These are phyloP conservation scores for Zaprionus tsacasi DNA, from an alignment of 1,140 invertebrate species.

Conservation along the genomic window DNA sequence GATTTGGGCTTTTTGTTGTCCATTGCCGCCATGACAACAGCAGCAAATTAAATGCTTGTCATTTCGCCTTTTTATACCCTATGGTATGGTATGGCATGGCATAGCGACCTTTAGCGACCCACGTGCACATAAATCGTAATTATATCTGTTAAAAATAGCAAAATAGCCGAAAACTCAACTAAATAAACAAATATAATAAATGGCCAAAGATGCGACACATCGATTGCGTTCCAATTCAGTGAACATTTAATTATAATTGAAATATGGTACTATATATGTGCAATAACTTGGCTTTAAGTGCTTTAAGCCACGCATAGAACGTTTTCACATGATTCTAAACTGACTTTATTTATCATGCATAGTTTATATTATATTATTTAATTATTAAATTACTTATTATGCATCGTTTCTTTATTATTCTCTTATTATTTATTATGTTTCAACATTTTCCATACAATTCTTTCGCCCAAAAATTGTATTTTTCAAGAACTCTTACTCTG, in stretches of 20 bases:
- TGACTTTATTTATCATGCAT: too few species aligned
- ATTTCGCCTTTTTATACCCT: conserved; percentile 49
- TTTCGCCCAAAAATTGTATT: too few species aligned
- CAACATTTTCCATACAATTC: too few species aligned
- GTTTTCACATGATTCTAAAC: too few species aligned
- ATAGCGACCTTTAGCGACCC: background rate
- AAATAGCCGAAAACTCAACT: background rate
- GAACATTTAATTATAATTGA: background rate
- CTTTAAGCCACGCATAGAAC: too few species aligned
- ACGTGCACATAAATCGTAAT: conserved; percentile 19
- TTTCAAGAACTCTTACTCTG: too few species aligned
- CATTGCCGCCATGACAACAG: conserved; percentile 59
- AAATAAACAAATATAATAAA: conserved; percentile 11
- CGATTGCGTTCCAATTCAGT: background rate
- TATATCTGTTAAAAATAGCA: conserved; percentile 23
- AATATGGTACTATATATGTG: background rate
- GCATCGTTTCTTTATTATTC: too few species aligned
- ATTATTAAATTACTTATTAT: too few species aligned
- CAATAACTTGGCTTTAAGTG: background rate
- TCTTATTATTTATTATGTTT: too few species aligned
- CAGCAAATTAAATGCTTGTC: conserved; percentile 77
- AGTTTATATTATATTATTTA: too few species aligned
- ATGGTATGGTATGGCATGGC: background rate
- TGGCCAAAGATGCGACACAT: background rate
- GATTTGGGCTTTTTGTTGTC: conserved; percentile 65